Base-by-base conservation (phyloP, 2,888 invertebrate genomes). In the Torymus texanus region DNA sequence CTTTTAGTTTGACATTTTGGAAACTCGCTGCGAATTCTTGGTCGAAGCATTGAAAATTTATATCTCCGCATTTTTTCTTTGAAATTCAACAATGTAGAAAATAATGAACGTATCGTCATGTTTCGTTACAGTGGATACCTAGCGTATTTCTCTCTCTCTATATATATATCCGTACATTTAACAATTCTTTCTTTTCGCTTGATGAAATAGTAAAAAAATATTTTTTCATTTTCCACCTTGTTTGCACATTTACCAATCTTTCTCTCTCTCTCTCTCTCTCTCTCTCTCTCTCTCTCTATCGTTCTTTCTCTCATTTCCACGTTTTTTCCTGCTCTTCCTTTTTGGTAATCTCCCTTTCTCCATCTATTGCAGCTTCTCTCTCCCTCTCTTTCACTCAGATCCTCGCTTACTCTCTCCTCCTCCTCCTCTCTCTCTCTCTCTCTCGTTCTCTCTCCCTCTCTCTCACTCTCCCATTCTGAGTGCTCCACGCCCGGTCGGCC, bases 401-500 rank as follows among this genome's bases (percentile, higher is more conserved):
- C 41, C 41, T 41, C 41, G 41, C 41, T 41, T 8, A 8, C 41
- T 79, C 82, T 77, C 63, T 41, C 72, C 29, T 79, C 70, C 72
- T 74, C 71, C 58, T 75, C 53, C 16, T 77, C 53, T 77, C 41
- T 18, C n/a, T 61, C 53, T 77, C 41, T 18, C n/a, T 61, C 21
- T n/a, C n/a, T 70, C 65, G 41, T 59, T 58, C 58, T 68, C 18
- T 72, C 53, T 58, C 11, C 24, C 56, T 75, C 18, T 59, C 21
- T 51, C 62, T 73, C 58, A 70, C 41, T 41, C 76, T 65, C 67
- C 53, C 80, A 74, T 73, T 75, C 72, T 55, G 56, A 29, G 68
- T 50, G 58, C 73, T 77, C 81, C 73, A 63, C 68, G 74, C 67
- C 61, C 76, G 76, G 50, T 53, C 73, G 66, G 65, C 41, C 71